These are phyloP conservation scores for Dasyprocta punctata DNA, from an alignment of 2,113 vertebrate genomes.

Conservation along the genomic window DNA sequence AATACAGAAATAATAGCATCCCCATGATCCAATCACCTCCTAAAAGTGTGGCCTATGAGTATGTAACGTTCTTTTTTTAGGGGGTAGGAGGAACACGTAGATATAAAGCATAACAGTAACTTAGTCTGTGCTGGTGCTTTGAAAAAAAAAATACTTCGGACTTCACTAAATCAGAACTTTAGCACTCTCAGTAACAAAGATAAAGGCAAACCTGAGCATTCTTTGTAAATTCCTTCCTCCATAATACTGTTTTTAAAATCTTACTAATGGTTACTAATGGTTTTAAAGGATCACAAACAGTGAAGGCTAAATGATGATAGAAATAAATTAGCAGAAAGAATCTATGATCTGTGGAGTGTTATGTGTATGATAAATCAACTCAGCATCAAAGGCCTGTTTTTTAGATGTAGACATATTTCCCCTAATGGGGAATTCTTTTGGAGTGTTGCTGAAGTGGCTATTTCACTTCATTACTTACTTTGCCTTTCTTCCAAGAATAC, in stretches of 20 bases:
- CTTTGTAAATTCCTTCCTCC: background rate
- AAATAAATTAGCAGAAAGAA: slow-evolving; percentile 31
- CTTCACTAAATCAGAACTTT: background rate
- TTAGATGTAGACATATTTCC: background rate
- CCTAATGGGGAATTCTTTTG: background rate
- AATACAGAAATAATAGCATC: too few species aligned
- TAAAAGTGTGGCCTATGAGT: background rate
- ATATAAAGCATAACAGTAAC: background rate
- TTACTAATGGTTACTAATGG: slow-evolving; percentile 32
- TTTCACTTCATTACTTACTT: slow-evolving; percentile 43
- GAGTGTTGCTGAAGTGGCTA: background rate
- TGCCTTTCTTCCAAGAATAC: slow-evolving; percentile 29
- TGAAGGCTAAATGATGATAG: background rate
- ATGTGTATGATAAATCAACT: slow-evolving; percentile 16
- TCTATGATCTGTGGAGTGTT: slow-evolving; percentile 12
- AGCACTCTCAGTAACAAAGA: background rate
- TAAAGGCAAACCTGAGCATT: background rate
- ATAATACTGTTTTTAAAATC: slow-evolving; percentile 16
- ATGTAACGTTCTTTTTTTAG: background rate
- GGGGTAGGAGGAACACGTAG: background rate
- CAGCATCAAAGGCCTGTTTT: background rate
- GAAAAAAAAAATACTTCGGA: background rate
- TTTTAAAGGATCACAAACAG: background rate
- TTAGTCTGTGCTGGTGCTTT: background rate
- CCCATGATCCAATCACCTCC: background rate